Percentiles rank a stretch among this genome's conserved stretches.
These are phyloP conservation scores for Riparia riparia DNA, from an alignment of 2,113 vertebrate genomes.

Conservation along the genomic window DNA sequence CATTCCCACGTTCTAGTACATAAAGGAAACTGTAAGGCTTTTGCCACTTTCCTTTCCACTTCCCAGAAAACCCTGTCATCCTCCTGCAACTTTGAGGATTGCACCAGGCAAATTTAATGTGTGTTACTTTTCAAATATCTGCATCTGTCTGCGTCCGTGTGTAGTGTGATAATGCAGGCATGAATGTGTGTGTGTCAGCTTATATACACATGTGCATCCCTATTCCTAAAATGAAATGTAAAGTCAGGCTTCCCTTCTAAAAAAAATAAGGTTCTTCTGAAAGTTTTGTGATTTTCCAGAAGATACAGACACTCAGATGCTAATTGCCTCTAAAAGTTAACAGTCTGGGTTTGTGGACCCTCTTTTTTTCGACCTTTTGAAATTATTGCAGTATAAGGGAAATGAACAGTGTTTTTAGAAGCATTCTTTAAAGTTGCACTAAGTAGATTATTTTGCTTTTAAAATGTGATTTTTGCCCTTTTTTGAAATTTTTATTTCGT, in stretches of 20 bases:
- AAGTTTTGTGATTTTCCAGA: background rate
- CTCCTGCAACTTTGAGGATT: background rate
- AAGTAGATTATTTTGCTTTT: constrained; percentile 19
- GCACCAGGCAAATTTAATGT: background rate
- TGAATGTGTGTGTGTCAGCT: background rate
- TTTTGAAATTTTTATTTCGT: background rate
- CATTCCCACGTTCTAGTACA: rapidly evolving
- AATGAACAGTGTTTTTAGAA: background rate
- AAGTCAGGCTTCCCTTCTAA: background rate
- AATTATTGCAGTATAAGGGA: background rate
- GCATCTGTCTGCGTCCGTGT: rapidly evolving
- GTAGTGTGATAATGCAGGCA: rapidly evolving
- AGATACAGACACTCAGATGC: background rate
- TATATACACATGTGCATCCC: no score
- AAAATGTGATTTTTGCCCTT: background rate
- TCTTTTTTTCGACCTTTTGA: background rate
- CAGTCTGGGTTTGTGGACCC: rapidly evolving
- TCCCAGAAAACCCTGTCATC: background rate
- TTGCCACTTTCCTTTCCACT: background rate
- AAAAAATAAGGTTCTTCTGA: background rate
- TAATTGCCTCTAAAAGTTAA: background rate
- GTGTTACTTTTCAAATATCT: background rate
- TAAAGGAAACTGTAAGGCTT: background rate
- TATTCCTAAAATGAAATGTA: background rate
- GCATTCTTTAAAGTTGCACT: background rate